phyloP scores from a whole-genome alignment of 2,797 vertebrate species.

The Crenichthys baileyi region DNA sequence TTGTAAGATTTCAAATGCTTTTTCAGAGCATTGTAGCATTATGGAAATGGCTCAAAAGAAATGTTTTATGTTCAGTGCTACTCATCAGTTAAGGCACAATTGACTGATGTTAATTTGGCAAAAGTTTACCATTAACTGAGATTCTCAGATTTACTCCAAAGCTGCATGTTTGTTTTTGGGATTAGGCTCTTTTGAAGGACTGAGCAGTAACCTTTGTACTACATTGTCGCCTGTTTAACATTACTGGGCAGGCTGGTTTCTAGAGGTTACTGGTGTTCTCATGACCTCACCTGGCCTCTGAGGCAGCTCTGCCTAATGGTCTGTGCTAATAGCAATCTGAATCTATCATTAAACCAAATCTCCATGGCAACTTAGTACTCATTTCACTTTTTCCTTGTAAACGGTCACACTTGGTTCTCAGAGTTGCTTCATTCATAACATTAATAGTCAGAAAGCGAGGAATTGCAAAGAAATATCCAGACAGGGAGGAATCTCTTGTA shows the following conservation, averaged over 20 bases:
- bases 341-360: slow-evolving; percentile 71
- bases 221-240: slow-evolving; percentile 64
- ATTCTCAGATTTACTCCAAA: slow-evolving; percentile 45
- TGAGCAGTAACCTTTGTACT: slow-evolving; percentile 62
- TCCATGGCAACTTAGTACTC: slow-evolving; percentile 60
- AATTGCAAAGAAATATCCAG: slow-evolving; percentile 12
- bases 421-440: slow-evolving; percentile 22
- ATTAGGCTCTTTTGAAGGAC: slow-evolving; percentile 60
- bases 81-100: slow-evolving; percentile 21
- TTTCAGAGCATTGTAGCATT: neutral
- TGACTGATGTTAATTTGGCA: slow-evolving; percentile 28
- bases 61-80: neutral
- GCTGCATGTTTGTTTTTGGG: slow-evolving; percentile 63
- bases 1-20: neutral
- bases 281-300: slow-evolving; percentile 80
- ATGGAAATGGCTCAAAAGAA: slow-evolving; percentile 16
- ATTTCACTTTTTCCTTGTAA: slow-evolving; percentile 37
- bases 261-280: slow-evolving; percentile 73
- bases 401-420: slow-evolving; percentile 24
- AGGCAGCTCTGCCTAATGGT: slow-evolving; percentile 78
- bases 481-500: slow-evolving; percentile 3
- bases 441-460: slow-evolving; percentile 19
- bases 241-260: slow-evolving; percentile 69
- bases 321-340: slow-evolving; percentile 76
- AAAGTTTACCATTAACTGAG: slow-evolving; percentile 18